Base-by-base conservation (phyloP, 2,797 vertebrate genomes). In the Cyprinodon diabolis region DNA sequence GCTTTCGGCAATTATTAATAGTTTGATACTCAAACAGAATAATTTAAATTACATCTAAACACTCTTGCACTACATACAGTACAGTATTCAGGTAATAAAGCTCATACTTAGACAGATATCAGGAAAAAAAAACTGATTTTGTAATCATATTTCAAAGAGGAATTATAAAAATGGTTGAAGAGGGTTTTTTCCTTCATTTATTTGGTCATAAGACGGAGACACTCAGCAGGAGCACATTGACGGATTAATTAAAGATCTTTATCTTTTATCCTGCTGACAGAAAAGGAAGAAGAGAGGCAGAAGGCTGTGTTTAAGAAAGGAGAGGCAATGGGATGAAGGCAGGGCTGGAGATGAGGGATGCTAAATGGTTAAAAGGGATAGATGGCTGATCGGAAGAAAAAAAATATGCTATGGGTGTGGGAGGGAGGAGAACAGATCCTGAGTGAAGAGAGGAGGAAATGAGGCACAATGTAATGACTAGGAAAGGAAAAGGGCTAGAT, bases 161-260 rank as follows among this genome's bases (percentile, higher is more conserved):
- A 83, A 87, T 84, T 86, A 21, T 85, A 85, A 80, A 67, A 89
- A 85, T 77, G 85, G 86, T 83, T 77, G 52, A 85, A 80, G 79
- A 86, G 82, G 84, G 69, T 57, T 0, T 70, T 70, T 74, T 75
- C 73, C 77, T 68, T 75, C 71, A 49, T 23, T 6, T 54, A 35
- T 37, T 66, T 8, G 81, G 43, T 80, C 83, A 75, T 43, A 81
- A 89, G 69, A 87, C 76, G 78, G 79, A 74, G 49, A 77, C 62
- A 66, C 85, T 88, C 72, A 55, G 83, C 82, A 88, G 85, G 75
- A 83, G 86, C 60, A 86, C 85, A 86, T 75, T 87, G 88, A 86
- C 85, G 90, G 93, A 94, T 94, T 94, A 95, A 95, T 95, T 95
- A 93, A 95, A 95, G 93, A 95, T 94, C 87, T 90, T 84, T 94